A percentile compares a stretch with the other conserved stretches of the same genome.
Evolutionary conservation across 2,888 invertebrate genomes (phyloP).

Genomic region (Epirrhoe tristata): DNA sequence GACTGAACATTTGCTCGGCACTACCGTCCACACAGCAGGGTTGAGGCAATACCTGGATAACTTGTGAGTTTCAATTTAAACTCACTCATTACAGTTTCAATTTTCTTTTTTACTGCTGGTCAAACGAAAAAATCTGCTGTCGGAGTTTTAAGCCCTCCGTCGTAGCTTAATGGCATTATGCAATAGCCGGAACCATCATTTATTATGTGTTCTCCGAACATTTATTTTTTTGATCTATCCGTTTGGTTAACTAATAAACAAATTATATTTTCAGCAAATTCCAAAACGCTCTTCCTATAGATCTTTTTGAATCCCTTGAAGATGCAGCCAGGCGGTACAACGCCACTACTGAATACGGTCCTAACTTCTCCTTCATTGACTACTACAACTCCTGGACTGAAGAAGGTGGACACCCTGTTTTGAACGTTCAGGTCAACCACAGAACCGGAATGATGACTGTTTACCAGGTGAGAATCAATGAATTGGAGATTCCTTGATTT

Average conservation of each 20-base stretch:
- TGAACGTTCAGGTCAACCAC: constrained; percentile 82
- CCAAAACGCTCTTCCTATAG: constrained; percentile 73
- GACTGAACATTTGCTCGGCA: constrained; percentile 87
- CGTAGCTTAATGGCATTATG: no score
- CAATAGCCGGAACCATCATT: no score
- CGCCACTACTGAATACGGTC: constrained; percentile 65
- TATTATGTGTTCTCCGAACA: no score
- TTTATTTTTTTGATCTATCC: no score
- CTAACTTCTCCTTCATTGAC: constrained; percentile 67
- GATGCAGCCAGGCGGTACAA: constrained; percentile 53
- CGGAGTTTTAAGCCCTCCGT: no score
- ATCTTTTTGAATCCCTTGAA: constrained; percentile 80
- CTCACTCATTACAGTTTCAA: constrained; percentile 36
- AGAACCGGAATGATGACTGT: constrained; percentile 68
- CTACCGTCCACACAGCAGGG: constrained; percentile 78
- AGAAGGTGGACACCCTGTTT: constrained; percentile 86
- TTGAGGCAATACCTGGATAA: constrained; percentile 82
- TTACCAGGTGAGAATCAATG: constrained; percentile 72
- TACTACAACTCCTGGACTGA: constrained; percentile 83
- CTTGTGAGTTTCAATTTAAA: constrained; percentile 65
- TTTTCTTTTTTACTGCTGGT: not conserved
- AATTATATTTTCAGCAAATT: constrained; percentile 57
- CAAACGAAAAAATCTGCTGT: not conserved
- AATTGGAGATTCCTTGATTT: not conserved
- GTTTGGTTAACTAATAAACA: no score